Evolutionary conservation across 2,888 invertebrate species (phyloP).

Genomic region (Elgonia sp.): DNA sequence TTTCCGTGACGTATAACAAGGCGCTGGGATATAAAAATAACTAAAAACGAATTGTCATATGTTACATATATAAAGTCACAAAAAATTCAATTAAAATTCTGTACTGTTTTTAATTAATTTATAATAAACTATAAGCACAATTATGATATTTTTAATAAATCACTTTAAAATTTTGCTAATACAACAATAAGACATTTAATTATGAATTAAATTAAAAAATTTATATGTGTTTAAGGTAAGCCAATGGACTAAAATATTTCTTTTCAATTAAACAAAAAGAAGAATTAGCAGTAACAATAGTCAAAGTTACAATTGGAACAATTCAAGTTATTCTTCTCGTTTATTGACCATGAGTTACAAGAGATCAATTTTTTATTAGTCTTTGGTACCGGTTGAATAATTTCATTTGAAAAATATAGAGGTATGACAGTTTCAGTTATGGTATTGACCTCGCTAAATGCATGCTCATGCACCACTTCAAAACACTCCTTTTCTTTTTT

Average conservation of each 20-base stretch:
- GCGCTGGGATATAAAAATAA: slow-evolving; percentile 56
- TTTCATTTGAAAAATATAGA: not conserved
- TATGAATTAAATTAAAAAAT: not conserved
- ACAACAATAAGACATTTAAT: not conserved
- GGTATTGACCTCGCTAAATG: not conserved
- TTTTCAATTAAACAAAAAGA: not conserved
- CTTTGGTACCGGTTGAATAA: not conserved
- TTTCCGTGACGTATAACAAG: slow-evolving; percentile 65
- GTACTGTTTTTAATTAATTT: not conserved
- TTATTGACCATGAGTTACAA: not conserved
- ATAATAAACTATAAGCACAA: not conserved
- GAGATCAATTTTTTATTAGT: not conserved
- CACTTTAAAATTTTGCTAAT: not conserved
- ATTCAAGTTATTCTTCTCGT: not conserved
- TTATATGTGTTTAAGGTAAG: not conserved
- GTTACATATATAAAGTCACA: not conserved
- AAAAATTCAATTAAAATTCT: not conserved
- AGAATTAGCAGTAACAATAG: not conserved
- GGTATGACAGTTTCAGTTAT: not conserved
- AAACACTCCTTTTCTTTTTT: no score
- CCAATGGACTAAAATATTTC: not conserved
- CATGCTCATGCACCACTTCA: no score
- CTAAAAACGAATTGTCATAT: slow-evolving; percentile 38
- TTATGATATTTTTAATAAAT: not conserved
- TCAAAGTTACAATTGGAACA: slow-evolving; percentile 4